Conservation (phyloP, 2,797 vertebrate species). For the Podarcis lilfordi region DNA sequence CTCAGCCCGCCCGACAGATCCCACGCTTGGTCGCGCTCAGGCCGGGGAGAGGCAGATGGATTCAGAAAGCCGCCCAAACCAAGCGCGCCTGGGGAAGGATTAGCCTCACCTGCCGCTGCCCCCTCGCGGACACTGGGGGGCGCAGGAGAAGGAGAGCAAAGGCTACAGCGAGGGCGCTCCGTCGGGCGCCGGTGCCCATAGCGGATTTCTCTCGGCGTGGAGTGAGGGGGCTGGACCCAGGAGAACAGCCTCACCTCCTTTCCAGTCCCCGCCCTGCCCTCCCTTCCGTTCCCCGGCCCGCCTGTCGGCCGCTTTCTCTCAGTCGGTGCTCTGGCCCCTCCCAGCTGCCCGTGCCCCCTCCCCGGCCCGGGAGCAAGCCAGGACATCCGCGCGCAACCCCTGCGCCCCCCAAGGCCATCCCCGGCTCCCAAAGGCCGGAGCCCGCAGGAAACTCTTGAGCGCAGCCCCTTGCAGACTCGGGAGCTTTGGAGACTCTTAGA, state of each 20-base stretch:
- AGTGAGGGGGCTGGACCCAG: background rate
- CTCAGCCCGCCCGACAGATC: background rate
- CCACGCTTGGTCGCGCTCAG: background rate
- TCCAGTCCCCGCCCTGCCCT: background rate
- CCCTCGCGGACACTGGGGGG: conserved; percentile 4
- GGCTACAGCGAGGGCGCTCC: too few relatives aligned
- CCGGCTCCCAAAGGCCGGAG: background rate
- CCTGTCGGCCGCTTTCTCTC: too few relatives aligned
- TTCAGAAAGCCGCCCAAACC: too few relatives aligned
- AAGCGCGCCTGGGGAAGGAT: background rate
- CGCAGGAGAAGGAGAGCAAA: background rate
- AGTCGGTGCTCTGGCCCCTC: background rate
- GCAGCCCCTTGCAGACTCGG: too few relatives aligned
- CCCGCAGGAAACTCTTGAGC: background rate
- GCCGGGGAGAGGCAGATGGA: background rate
- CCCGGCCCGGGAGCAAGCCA: background rate
- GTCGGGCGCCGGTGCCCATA: background rate
- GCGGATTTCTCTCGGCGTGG: background rate
- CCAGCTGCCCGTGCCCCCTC: background rate
- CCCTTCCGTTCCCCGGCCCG: background rate
- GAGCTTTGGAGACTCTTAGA: too few relatives aligned
- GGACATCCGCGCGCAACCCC: too few relatives aligned
- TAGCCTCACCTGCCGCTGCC: background rate
- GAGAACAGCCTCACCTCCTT: background rate
- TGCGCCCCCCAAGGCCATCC: too few relatives aligned